phyloP scores from a whole-genome alignment of 2,113 vertebrate genomes.

The Serilophus lunatus region DNA sequence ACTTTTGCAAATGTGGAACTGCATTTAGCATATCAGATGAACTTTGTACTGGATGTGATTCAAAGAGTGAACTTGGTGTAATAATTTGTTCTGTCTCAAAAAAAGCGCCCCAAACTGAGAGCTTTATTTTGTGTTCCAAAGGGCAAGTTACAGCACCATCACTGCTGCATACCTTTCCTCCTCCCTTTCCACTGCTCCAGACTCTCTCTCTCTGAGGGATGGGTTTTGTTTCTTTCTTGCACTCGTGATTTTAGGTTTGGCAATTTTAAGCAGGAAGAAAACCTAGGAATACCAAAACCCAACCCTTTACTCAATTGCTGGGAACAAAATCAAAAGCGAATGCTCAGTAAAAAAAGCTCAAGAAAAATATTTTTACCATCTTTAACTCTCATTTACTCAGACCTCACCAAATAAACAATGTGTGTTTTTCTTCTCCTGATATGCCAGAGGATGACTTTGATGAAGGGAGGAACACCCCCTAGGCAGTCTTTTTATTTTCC shows the following conservation, averaged over 20 bases:
- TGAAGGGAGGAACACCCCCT: not conserved
- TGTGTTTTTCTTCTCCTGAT: not conserved
- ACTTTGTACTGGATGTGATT: not conserved
- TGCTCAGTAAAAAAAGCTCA: not conserved
- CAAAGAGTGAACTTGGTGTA: not conserved
- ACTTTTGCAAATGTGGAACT: not conserved
- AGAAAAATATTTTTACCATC: not conserved
- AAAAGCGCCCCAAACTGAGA: not conserved
- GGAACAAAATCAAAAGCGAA: not conserved
- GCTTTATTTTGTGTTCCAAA: conserved; percentile 32
- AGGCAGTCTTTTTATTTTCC: not conserved
- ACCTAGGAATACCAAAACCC: not conserved
- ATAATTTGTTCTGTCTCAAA: conserved; percentile 41
- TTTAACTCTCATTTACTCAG: not conserved
- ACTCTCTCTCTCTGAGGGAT: not conserved
- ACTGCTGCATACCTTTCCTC: not conserved
- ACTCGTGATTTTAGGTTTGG: not conserved
- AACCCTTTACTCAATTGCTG: not conserved
- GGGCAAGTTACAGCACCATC: conserved; percentile 19
- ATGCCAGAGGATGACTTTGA: not conserved
- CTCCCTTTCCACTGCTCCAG: not conserved
- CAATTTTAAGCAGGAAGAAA: not conserved
- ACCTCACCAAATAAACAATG: not conserved
- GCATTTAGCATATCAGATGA: conserved; percentile 2
- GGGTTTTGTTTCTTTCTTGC: not conserved